phyloP scores from a whole-genome alignment of 2,797 vertebrate species.

The Eurystomus glaucurus region DNA sequence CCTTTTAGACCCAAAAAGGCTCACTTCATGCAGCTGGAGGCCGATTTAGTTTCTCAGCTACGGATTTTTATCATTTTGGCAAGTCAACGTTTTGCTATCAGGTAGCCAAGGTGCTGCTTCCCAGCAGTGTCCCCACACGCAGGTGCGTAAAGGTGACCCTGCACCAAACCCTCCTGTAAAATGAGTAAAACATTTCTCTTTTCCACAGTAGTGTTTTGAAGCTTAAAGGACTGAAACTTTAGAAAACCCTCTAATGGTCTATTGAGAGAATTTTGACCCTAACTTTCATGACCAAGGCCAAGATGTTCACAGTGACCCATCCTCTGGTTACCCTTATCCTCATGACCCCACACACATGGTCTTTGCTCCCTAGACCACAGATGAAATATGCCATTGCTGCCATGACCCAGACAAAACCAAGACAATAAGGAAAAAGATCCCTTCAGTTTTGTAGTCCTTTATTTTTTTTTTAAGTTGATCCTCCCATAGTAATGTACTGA shows the following conservation, averaged over 20 bases:
- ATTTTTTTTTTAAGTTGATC: slow-evolving; percentile 93
- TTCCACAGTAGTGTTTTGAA: not conserved
- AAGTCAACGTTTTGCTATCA: not conserved
- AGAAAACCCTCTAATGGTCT: not conserved
- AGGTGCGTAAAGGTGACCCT: not conserved
- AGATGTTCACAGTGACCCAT: not conserved
- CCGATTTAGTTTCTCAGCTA: rapidly evolving
- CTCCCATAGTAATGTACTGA: slow-evolving; percentile 99
- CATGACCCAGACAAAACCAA: slow-evolving; percentile 3
- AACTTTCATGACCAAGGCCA: not conserved
- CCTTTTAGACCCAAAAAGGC: not conserved
- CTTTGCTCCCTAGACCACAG: not conserved
- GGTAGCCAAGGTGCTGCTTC: not conserved
- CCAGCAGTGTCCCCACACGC: rapidly evolving
- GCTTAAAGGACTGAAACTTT: not conserved
- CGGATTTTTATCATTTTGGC: not conserved
- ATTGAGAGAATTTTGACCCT: not conserved
- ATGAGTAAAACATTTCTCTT: not conserved
- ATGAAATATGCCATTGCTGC: not conserved
- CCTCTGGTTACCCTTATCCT: not conserved
- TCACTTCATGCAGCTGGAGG: not conserved
- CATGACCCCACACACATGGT: not conserved
- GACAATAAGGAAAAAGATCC: slow-evolving; percentile 41
- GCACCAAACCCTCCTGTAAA: not conserved
- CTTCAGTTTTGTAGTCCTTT: slow-evolving; percentile 95